These are phyloP conservation scores for Melieria picta DNA, from an alignment of 2,888 invertebrate species.

Conservation along the genomic window DNA sequence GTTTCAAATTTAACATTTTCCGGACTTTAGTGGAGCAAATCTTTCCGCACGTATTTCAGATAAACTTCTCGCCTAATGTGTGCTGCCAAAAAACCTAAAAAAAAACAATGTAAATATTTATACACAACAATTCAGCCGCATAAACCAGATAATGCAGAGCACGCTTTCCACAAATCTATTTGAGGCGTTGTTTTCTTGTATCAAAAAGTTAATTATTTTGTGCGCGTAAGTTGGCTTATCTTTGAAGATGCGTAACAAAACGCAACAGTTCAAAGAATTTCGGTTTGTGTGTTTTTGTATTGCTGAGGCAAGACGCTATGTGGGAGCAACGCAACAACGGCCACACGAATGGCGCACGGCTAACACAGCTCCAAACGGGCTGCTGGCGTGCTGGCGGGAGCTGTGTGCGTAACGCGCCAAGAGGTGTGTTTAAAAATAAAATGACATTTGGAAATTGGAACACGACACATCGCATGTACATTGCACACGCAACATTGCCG, in stretches of 20 bases:
- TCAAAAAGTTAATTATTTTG: neutral
- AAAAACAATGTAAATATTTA: no score
- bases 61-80: no score
- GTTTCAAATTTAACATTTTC: no score
- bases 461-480: constrained; percentile 26
- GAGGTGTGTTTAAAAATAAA: constrained; percentile 34
- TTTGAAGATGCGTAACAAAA: neutral
- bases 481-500: constrained; percentile 24
- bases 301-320: neutral
- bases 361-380: neutral
- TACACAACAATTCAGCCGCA: no score
- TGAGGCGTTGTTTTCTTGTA: neutral
- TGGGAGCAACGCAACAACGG: no score
- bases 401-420: neutral
- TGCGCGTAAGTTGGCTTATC: no score
- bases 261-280: neutral
- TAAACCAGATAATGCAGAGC: no score
- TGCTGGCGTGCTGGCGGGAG: neutral
- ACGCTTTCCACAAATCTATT: no score
- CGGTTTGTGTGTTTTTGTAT: neutral
- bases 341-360: neutral
- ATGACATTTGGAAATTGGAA: constrained; percentile 54
- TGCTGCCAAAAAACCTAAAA: no score
- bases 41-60: no score
- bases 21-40: no score